These are phyloP conservation scores for Ooceraea biroi DNA, from an alignment of 1,140 invertebrate species.

Conservation along the genomic window DNA sequence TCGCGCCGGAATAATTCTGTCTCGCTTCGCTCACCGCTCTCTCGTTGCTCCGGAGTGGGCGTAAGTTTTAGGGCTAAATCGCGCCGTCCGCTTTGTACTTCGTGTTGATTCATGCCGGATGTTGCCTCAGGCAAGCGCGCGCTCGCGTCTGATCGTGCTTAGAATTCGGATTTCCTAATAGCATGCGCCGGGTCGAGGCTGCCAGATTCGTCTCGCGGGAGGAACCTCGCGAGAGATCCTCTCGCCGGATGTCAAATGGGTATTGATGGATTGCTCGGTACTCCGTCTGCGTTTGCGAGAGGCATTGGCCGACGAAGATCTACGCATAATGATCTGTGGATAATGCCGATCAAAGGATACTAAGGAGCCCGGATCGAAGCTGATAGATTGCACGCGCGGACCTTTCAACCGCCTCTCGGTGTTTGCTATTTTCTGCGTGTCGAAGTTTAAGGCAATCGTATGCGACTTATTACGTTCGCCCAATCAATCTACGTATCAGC, in stretches of 20 bases:
- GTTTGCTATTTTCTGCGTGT: slow-evolving; percentile 11
- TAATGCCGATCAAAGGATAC: slow-evolving; percentile 27
- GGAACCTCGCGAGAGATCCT: not conserved
- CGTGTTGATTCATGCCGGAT: slow-evolving; percentile 81
- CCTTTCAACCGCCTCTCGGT: not conserved
- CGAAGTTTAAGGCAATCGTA: slow-evolving; percentile 9
- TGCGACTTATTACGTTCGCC: not conserved
- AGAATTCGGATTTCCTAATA: slow-evolving; percentile 72
- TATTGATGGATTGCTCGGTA: not conserved
- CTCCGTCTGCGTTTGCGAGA: not conserved
- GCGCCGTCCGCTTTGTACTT: slow-evolving; percentile 68
- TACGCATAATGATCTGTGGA: not conserved
- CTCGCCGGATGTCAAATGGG: not conserved
- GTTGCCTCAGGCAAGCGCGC: slow-evolving; percentile 75
- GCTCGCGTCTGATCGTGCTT: slow-evolving; percentile 67
- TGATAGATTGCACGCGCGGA: slow-evolving; percentile 23
- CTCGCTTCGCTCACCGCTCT: slow-evolving; percentile 75
- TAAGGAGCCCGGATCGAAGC: not conserved
- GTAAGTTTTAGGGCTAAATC: slow-evolving; percentile 76
- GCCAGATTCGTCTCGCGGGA: not conserved
- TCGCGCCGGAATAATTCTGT: slow-evolving; percentile 74
- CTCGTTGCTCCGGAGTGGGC: slow-evolving; percentile 70
- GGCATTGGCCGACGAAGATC: not conserved
- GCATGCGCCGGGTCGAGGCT: slow-evolving; percentile 33
- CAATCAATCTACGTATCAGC: not conserved